Conservation (phyloP, 2,113 vertebrate genomes). For the Chelonoidis abingdonii region DNA sequence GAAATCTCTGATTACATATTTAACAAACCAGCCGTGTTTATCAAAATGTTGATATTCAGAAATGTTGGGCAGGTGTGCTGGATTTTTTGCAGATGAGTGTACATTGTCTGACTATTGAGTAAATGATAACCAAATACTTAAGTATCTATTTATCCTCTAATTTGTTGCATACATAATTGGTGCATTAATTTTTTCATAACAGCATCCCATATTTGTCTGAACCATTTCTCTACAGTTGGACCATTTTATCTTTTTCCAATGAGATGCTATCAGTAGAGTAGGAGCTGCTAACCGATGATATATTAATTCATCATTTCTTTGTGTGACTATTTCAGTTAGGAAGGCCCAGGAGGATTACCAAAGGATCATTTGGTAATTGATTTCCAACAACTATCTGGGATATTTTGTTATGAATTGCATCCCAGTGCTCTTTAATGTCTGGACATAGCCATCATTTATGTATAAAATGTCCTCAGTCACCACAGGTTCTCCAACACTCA, state of each 20-base stretch:
- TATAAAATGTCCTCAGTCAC: neutral
- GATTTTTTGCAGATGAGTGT: neutral
- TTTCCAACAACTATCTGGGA: neutral
- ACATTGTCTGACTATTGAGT: neutral
- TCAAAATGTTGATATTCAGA: neutral
- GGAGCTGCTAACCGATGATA: neutral
- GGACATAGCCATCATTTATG: neutral
- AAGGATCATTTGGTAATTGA: neutral
- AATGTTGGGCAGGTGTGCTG: neutral
- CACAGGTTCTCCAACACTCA: too few relatives aligned
- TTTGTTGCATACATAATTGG: neutral
- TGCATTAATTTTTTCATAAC: neutral
- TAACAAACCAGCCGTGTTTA: neutral
- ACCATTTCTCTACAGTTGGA: neutral
- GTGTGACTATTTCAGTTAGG: neutral
- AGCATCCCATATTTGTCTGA: neutral
- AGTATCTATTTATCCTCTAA: neutral
- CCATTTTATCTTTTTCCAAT: too few relatives aligned
- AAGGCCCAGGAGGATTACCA: neutral
- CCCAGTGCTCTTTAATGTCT: neutral
- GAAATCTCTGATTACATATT: neutral
- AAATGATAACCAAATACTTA: neutral
- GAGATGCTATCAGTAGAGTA: neutral
- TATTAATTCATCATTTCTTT: neutral
- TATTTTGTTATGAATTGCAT: neutral